A percentile compares a stretch with the other conserved stretches of the same genome.
Conservation (phyloP, 2,888 invertebrate genomes). For the Hypena proboscidalis region DNA sequence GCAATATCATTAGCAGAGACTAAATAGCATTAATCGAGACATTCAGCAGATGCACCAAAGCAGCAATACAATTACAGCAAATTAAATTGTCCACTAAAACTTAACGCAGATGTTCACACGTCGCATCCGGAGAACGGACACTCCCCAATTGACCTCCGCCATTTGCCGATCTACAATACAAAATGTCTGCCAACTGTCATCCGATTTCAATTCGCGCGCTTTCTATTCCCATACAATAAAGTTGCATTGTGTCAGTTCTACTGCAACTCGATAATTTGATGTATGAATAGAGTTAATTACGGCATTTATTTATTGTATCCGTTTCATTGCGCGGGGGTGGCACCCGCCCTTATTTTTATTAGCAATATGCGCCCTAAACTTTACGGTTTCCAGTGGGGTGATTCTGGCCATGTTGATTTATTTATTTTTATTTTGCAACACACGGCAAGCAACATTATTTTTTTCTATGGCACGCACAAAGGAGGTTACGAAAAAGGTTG, state of each 20-base stretch:
- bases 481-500: slow-evolving; percentile 42
- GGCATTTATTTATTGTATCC: slow-evolving; percentile 81
- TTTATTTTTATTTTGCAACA: slow-evolving; percentile 51
- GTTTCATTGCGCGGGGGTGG: slow-evolving; percentile 64
- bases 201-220: slow-evolving; percentile 64
- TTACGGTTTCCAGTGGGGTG: slow-evolving; percentile 58
- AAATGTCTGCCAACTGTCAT: slow-evolving; percentile 73
- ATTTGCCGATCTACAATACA: slow-evolving; percentile 64
- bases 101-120: slow-evolving; percentile 36
- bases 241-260: slow-evolving; percentile 56
- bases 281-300: slow-evolving; percentile 80
- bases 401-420: slow-evolving; percentile 63
- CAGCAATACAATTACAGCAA: slow-evolving; percentile 37
- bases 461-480: slow-evolving; percentile 46
- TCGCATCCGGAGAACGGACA: slow-evolving; percentile 30
- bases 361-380: slow-evolving; percentile 63
- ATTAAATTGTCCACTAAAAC: slow-evolving; percentile 30
- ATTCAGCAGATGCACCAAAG: slow-evolving; percentile 36
- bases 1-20: slow-evolving; percentile 9
- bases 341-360: slow-evolving; percentile 69
- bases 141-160: slow-evolving; percentile 52
- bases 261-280: slow-evolving; percentile 71
- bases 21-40: slow-evolving; percentile 22
- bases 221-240: slow-evolving; percentile 44
- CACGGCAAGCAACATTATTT: slow-evolving; percentile 43